Evolutionary conservation across 2,113 vertebrate genomes (phyloP).

Genomic region (Nipponia nippon): DNA sequence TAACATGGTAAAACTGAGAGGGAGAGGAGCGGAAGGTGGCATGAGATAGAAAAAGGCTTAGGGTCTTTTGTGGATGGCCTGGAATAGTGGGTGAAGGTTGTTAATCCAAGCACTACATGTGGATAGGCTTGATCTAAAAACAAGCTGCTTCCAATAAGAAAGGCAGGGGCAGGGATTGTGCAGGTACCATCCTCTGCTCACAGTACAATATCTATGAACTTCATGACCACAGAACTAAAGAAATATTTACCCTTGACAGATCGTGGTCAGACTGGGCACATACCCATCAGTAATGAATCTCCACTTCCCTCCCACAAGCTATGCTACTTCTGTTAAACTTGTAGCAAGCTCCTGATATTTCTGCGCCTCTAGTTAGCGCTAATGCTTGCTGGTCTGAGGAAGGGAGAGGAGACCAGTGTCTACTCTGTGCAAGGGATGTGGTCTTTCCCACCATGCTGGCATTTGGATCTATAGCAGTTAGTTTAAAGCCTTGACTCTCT

Average conservation of each 20-base stretch:
- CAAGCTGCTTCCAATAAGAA: neutral
- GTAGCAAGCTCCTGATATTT: neutral
- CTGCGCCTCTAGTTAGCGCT: neutral
- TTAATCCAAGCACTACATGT: neutral
- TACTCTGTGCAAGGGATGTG: accelerated
- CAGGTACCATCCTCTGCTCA: neutral
- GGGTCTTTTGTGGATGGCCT: neutral
- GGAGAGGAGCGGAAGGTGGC: neutral
- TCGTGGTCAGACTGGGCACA: neutral
- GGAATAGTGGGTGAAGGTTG: neutral
- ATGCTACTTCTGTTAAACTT: neutral
- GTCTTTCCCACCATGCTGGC: neutral
- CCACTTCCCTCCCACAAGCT: neutral
- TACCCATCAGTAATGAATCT: neutral
- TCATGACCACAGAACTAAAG: neutral
- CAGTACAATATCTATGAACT: neutral
- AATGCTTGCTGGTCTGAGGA: neutral
- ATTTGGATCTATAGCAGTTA: neutral
- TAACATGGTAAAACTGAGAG: neutral
- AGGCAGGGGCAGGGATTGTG: neutral
- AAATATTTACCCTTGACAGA: neutral
- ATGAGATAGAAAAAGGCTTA: neutral
- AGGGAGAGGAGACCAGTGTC: neutral
- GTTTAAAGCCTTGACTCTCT: neutral
- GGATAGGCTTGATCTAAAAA: neutral